Evolutionary conservation across 2,113 vertebrate genomes (phyloP).

Genomic region (Laterallus jamaicensis): DNA sequence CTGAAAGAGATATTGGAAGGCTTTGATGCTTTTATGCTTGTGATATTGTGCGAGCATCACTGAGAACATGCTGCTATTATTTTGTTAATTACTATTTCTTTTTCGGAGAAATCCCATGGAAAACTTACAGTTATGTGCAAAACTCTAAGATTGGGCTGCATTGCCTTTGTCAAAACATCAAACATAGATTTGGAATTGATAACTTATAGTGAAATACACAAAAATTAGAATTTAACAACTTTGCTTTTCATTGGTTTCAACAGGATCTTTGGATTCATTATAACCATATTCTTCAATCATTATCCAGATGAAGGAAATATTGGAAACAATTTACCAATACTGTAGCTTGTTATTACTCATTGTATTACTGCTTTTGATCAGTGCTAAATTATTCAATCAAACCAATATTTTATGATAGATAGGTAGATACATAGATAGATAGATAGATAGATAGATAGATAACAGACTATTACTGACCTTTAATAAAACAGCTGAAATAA

Average conservation of each 20-base stretch:
- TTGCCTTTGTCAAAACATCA: neutral
- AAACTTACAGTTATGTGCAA: neutral
- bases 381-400: neutral
- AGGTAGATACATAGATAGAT: neutral
- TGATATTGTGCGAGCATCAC: neutral
- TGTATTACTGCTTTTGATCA: neutral
- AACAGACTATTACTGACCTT: neutral
- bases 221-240: neutral
- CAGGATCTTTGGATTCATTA: neutral
- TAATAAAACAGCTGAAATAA: neutral
- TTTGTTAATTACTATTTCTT: neutral
- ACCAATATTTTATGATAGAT: neutral
- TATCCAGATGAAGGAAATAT: neutral
- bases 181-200: neutral
- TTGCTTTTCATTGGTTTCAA: neutral
- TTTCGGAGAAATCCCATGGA: neutral
- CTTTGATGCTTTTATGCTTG: neutral
- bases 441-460: neutral
- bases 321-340: neutral
- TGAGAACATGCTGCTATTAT: neutral
- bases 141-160: neutral
- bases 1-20: neutral
- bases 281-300: neutral
- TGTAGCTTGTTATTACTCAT: neutral
- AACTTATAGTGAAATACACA: neutral